A percentile compares a stretch with the other conserved stretches of the same genome.
These are phyloP conservation scores for Onychomys leucogaster DNA, from an alignment of 2,797 vertebrate genomes.

Conservation along the genomic window DNA sequence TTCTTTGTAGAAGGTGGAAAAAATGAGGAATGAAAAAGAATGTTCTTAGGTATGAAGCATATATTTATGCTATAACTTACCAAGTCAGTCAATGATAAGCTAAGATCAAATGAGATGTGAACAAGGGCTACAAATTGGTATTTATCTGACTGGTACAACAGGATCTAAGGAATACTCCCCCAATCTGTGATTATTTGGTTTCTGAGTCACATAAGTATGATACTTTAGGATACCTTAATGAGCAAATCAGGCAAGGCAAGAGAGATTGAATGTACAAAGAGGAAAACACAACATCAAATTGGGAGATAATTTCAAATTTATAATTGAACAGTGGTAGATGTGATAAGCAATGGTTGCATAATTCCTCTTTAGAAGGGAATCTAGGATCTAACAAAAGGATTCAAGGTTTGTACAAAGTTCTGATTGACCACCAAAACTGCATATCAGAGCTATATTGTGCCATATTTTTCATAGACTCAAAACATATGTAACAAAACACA, in stretches of 20 bases:
- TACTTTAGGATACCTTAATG: neutral
- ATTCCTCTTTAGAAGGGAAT: neutral
- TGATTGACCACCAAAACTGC: neutral
- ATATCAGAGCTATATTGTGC: neutral
- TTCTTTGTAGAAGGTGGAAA: neutral
- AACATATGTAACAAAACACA: neutral
- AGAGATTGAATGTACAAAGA: neutral
- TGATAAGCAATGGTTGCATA: neutral
- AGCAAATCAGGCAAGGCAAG: neutral
- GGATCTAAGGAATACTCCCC: neutral
- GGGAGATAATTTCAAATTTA: neutral
- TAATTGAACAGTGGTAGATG: neutral
- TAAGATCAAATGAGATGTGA: neutral
- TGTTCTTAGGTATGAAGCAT: neutral
- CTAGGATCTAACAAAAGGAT: neutral
- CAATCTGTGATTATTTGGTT: neutral
- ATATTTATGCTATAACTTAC: neutral
- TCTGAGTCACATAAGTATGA: neutral
- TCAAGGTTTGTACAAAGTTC: neutral
- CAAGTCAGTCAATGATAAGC: neutral
- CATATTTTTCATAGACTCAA: neutral
- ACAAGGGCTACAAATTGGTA: rapidly evolving
- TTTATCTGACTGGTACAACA: neutral
- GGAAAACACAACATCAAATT: neutral
- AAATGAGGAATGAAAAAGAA: neutral